phyloP scores from a whole-genome alignment of 2,888 invertebrate genomes.

The Notodonta ziczac region DNA sequence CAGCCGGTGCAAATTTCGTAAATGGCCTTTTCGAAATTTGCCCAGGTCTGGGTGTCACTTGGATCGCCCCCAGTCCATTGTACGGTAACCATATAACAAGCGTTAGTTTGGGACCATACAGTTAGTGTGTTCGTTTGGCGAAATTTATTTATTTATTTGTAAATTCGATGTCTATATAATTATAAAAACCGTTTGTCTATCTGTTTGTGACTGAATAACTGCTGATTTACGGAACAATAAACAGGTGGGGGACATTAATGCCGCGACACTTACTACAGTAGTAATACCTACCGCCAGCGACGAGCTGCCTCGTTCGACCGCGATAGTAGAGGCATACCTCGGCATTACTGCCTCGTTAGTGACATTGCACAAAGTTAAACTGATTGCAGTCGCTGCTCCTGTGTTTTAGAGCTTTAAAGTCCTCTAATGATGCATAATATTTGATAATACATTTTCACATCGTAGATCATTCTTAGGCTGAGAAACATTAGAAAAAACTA shows the following conservation, averaged over 20 bases:
- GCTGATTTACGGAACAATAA: neutral
- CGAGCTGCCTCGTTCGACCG: neutral
- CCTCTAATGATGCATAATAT: neutral
- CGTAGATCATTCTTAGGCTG: no score
- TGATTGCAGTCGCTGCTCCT: neutral
- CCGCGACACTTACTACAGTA: neutral
- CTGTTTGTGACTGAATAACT: neutral
- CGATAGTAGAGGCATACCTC: slow-evolving; percentile 5
- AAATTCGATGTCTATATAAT: neutral
- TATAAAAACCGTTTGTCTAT: neutral
- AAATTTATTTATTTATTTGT: no score
- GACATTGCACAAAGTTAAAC: neutral
- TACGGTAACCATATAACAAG: no score
- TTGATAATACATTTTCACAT: no score
- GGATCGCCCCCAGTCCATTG: no score
- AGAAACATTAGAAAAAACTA: no score
- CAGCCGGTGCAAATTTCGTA: no score
- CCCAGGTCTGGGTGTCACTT: no score
- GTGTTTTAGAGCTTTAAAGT: neutral
- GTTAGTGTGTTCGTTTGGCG: no score
- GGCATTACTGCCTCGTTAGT: slow-evolving; percentile 6
- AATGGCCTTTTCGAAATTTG: no score
- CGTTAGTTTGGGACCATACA: no score
- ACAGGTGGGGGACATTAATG: neutral
- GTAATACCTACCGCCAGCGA: neutral